These are phyloP conservation scores for Xylocopa sonorina DNA, from an alignment of 1,140 invertebrate genomes.

Conservation along the genomic window DNA sequence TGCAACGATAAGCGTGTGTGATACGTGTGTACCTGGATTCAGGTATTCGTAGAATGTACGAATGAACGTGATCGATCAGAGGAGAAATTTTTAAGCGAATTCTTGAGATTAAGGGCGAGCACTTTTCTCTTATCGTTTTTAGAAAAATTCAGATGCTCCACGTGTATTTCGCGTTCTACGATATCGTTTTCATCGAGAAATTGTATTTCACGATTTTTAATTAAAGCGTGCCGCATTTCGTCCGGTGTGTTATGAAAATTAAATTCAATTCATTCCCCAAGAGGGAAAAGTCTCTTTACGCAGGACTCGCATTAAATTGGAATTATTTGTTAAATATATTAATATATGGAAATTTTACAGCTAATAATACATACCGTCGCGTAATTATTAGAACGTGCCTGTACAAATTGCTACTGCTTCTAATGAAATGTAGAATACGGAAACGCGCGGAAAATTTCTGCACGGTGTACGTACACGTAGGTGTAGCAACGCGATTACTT, in stretches of 20 bases:
- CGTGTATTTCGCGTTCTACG: no score
- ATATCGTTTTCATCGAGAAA: no score
- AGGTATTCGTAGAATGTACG: slow-evolving; percentile 14
- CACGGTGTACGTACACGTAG: no score
- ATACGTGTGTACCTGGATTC: no score
- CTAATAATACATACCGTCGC: neutral
- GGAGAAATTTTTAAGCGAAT: slow-evolving; percentile 23
- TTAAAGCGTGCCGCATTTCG: neutral
- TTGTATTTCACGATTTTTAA: neutral
- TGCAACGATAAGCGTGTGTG: slow-evolving; percentile 33
- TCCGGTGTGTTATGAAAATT: neutral
- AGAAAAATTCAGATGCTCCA: no score
- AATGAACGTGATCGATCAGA: slow-evolving; percentile 12
- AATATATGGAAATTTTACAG: neutral
- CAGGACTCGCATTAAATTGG: neutral
- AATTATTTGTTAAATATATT: neutral
- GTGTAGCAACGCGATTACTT: no score
- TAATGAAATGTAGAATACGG: no score
- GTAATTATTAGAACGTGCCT: no score
- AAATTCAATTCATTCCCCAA: neutral
- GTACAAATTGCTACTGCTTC: no score
- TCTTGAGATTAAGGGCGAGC: neutral
- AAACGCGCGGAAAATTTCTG: no score
- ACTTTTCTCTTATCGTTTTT: neutral
- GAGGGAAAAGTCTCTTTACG: neutral